Evolutionary conservation across 2,888 invertebrate species (phyloP).

Genomic region (Meghimatium bilineatum): DNA sequence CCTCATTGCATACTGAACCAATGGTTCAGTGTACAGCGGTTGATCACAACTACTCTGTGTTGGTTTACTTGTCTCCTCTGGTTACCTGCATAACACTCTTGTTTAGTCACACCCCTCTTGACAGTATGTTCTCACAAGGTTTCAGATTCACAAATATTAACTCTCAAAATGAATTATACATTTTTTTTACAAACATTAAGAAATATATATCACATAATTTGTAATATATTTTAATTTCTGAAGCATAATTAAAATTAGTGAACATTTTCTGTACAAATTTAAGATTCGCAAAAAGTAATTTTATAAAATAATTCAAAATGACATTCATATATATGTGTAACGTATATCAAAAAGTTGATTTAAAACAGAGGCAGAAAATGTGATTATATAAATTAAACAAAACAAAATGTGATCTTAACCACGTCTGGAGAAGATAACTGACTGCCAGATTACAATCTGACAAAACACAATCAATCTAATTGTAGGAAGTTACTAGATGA

Average conservation of each 20-base stretch:
- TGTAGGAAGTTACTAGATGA: not conserved
- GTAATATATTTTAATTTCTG: slow-evolving; percentile 6
- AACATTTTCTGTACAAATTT: not conserved
- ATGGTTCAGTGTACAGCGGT: no score
- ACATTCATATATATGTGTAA: not conserved
- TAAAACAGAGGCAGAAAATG: not conserved
- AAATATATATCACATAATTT: not conserved
- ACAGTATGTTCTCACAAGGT: no score
- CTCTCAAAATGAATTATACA: no score
- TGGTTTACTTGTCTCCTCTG: no score
- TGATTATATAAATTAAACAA: not conserved
- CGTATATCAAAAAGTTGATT: not conserved
- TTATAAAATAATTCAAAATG: slow-evolving; percentile 17
- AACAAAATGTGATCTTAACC: not conserved
- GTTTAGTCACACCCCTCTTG: no score
- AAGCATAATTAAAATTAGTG: not conserved
- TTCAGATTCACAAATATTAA: no score
- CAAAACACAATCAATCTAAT: not conserved
- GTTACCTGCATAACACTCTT: no score
- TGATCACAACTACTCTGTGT: no score
- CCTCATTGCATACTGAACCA: no score
- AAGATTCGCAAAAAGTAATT: not conserved
- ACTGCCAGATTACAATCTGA: not conserved
- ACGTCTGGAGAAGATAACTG: not conserved
- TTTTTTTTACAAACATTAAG: no score